Base-by-base conservation (phyloP, 2,797 vertebrate genomes). In the Coregonus ussuriensis region DNA sequence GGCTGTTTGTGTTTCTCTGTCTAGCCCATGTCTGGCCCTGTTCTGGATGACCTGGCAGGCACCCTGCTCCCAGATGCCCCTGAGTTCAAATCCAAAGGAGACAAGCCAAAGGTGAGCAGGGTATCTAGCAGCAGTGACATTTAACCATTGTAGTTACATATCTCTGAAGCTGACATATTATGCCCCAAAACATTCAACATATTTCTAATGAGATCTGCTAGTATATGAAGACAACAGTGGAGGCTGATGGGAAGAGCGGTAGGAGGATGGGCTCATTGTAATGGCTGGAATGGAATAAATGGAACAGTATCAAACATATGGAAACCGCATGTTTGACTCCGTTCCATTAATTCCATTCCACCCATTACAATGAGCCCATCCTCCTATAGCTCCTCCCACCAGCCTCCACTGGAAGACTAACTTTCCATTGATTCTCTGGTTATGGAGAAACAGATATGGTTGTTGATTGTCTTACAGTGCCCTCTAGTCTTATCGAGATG, bases 91-190 rank as follows among this genome's bases (percentile, higher is more conserved):
- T 3, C 87, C 6, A 93, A 92, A 84, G 74, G 81, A 2, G 91
- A 89, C 52, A 94, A 93, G 85, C 69, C 90, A 47, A 94, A 94
- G 94, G 94, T 95, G 90, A 87, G 51, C 25, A 51, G 29, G 18
- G 21, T n/a, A 16, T 14, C 6, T 18, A 29, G 25, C 11, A 11
- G 9, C 56, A n/a, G 13, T 15, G 13, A 3, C 52, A 15, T 53
- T 53, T 13, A 16, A 53, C 52, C 14, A 14, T 4, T 15, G 14
- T 53, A 14, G 52, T 53, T 15, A 2, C 16, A 18, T 56, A 18
- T 18, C 25, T 25, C 25, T 25, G 25, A 25, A 25, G 54, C 16
- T n/a, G 16, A 56, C 54, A 51, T 13, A 51, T 33, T 33, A 33
- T 33, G 31, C 3, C 31, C 31, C 2, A 33, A 33, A 33, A 33